Percentiles rank a stretch among this genome's conserved stretches.
phyloP scores from a whole-genome alignment of 2,113 vertebrate species.

The Microcebus murinus region DNA sequence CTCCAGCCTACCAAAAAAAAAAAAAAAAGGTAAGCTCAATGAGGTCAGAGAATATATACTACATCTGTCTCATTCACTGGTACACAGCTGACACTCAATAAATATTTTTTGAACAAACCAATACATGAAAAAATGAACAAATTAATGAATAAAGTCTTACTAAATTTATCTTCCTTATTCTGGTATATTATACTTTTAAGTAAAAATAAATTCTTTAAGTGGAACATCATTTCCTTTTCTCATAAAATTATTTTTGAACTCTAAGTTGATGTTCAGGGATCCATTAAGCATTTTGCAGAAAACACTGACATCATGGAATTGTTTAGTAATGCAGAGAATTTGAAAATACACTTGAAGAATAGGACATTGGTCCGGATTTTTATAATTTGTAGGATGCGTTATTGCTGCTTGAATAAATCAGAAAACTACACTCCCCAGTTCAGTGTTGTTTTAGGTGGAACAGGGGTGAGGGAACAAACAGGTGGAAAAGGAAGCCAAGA shows the following conservation, averaged over 20 bases:
- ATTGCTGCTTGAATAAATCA: not conserved
- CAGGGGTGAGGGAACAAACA: not conserved
- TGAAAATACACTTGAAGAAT: not conserved
- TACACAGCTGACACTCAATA: not conserved
- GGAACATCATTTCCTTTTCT: not conserved
- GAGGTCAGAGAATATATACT: not conserved
- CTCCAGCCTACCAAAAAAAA: not conserved
- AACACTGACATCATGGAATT: not conserved
- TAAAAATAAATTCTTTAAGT: slow-evolving; percentile 48
- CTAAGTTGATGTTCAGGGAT: not conserved
- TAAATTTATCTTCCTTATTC: slow-evolving; percentile 6
- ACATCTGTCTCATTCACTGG: not conserved
- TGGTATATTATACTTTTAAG: not conserved
- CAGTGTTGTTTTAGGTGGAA: not conserved
- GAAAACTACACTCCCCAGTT: not conserved
- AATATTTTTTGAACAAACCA: not conserved
- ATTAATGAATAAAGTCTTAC: not conserved
- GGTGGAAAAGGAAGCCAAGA: not conserved
- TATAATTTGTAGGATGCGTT: not conserved
- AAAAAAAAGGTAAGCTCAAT: not conserved
- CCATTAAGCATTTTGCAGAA: not conserved
- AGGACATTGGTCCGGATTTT: not conserved
- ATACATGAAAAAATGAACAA: not conserved
- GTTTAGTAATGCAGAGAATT: not conserved
- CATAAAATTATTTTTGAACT: slow-evolving; percentile 28